phyloP scores from a whole-genome alignment of 1,140 invertebrate species.

The Subanguina moxae region DNA sequence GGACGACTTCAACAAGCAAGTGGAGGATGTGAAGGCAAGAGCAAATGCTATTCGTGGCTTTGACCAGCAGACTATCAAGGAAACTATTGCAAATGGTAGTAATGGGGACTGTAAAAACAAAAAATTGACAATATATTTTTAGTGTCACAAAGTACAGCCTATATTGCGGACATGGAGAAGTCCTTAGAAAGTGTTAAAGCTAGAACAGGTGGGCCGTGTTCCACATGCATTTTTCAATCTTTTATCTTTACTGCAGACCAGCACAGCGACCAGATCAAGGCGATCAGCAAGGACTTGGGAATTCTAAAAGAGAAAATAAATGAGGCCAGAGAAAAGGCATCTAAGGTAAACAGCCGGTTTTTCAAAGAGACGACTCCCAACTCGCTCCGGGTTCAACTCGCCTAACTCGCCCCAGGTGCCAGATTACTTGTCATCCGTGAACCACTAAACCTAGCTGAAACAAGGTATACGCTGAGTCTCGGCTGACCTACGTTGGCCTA shows the following conservation, averaged over 20 bases:
- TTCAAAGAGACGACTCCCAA: too few relatives aligned
- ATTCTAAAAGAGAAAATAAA: slow-evolving; percentile 56
- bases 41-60: slow-evolving; percentile 38
- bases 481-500: too few relatives aligned
- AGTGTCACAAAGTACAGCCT: slow-evolving; percentile 17
- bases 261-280: slow-evolving; percentile 33
- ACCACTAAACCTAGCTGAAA: too few relatives aligned
- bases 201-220: slow-evolving; percentile 15
- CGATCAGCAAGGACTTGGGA: slow-evolving; percentile 37
- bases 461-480: too few relatives aligned
- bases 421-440: too few relatives aligned
- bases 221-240: too few relatives aligned
- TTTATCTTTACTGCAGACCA: too few relatives aligned
- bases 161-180: slow-evolving; percentile 17
- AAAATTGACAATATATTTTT: slow-evolving; percentile 10
- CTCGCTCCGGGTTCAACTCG: too few relatives aligned
- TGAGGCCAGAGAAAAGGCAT: slow-evolving; percentile 56
- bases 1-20: slow-evolving; percentile 30
- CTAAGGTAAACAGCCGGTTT: too few relatives aligned
- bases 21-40: slow-evolving; percentile 39
- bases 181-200: slow-evolving; percentile 20
- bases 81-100: slow-evolving; percentile 49
- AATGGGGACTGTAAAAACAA: slow-evolving; percentile 8
- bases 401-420: too few relatives aligned
- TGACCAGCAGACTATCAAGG: slow-evolving; percentile 43